Evolutionary conservation across 2,888 invertebrate genomes (phyloP).

Genomic region (Tridacna crocea): DNA sequence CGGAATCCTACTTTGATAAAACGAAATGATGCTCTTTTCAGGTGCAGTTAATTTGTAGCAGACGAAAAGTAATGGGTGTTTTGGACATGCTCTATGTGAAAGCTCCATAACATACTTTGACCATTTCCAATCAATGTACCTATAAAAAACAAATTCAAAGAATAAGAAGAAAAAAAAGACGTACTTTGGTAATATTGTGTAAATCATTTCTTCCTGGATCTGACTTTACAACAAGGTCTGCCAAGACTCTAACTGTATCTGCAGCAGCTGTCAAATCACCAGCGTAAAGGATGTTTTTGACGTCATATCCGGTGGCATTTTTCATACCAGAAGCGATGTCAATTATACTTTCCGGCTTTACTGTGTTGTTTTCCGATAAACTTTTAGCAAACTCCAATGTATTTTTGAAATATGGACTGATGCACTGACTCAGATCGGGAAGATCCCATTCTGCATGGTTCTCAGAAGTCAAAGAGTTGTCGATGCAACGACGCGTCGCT

Average conservation of each 20-base stretch:
- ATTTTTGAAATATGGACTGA: slow-evolving; percentile 61
- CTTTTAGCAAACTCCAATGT: slow-evolving; percentile 39
- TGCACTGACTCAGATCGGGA: slow-evolving; percentile 70
- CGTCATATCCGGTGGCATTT: slow-evolving; percentile 33
- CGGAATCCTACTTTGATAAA: no score
- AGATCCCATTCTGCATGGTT: slow-evolving; percentile 56
- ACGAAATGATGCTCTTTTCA: no score
- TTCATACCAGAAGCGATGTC: slow-evolving; percentile 54
- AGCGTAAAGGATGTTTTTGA: slow-evolving; percentile 58
- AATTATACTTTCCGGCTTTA: slow-evolving; percentile 27
- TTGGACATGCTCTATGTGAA: no score
- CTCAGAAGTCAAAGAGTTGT: neutral
- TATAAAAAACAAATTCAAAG: no score
- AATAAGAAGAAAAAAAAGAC: no score
- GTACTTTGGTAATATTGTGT: slow-evolving; percentile 4
- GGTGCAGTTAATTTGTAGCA: no score
- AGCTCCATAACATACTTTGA: no score
- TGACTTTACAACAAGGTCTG: slow-evolving; percentile 53
- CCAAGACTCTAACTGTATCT: slow-evolving; percentile 62
- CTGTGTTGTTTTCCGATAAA: slow-evolving; percentile 30
- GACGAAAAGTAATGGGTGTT: no score
- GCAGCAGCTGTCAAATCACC: slow-evolving; percentile 70
- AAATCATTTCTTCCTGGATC: slow-evolving; percentile 6
- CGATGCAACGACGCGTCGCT: slow-evolving; percentile 63
- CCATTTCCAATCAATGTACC: no score